A percentile compares a stretch with the other conserved stretches of the same genome.
phyloP scores from a whole-genome alignment of 53 echinoderm and acorn worm species.

The Holothuria leucospilota region DNA sequence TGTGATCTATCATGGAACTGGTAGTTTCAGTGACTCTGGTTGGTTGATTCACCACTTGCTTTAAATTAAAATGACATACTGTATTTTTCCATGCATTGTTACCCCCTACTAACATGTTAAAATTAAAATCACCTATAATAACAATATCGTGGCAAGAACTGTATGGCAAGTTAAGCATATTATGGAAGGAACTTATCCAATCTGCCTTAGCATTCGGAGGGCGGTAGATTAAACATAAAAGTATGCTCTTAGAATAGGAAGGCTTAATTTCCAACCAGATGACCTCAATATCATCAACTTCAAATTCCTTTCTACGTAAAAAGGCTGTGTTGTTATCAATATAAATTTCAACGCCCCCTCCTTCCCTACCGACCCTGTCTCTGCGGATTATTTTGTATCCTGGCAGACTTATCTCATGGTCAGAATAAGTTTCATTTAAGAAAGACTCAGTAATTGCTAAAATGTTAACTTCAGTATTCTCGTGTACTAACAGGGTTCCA shows the following conservation, averaged over 20 bases:
- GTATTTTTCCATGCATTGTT: not conserved
- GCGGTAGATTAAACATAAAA: constrained; percentile 1
- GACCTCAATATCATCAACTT: not conserved
- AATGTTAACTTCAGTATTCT: not conserved
- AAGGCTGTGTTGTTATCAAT: not conserved
- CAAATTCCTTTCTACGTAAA: not conserved
- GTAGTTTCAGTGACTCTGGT: constrained; percentile 24
- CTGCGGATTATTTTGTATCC: constrained; percentile 11
- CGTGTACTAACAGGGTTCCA: not conserved
- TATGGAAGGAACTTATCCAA: constrained; percentile 14
- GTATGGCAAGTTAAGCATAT: not conserved
- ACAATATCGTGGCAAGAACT: constrained; percentile 1
- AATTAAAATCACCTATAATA: constrained; percentile 22
- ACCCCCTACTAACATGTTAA: not conserved
- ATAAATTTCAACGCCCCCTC: constrained; percentile 15
- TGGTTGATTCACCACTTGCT: not conserved
- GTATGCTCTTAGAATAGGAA: not conserved
- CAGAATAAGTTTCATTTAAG: constrained; percentile 7
- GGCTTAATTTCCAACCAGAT: constrained; percentile 29
- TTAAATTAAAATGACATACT: constrained; percentile 11
- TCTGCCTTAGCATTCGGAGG: constrained; percentile 31
- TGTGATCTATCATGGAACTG: constrained; percentile 6
- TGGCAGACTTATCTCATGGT: constrained; percentile 4
- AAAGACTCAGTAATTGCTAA: constrained; percentile 25
- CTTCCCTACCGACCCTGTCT: not conserved